phyloP scores from a whole-genome alignment of 2,888 invertebrate genomes.

The Tolmerus cingulatus region DNA sequence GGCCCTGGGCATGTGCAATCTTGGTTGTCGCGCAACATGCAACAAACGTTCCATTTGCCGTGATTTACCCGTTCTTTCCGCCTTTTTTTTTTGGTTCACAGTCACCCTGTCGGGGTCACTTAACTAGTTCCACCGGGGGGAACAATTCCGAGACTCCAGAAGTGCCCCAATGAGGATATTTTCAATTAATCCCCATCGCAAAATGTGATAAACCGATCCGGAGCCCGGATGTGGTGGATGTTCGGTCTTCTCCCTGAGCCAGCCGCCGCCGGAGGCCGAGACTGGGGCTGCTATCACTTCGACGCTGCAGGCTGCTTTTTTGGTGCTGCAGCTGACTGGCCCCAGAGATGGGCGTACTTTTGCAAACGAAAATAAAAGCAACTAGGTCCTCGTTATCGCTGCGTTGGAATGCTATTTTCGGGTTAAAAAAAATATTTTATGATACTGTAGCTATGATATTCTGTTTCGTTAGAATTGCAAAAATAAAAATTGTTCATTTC shows the following conservation, averaged over 20 bases:
- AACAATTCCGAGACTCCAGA: neutral
- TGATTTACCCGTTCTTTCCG: neutral
- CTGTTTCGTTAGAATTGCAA: neutral
- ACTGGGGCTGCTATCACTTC: neutral
- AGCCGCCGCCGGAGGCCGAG: neutral
- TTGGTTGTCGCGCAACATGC: neutral
- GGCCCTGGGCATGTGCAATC: neutral
- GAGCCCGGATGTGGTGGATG: neutral
- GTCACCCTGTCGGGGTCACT: constrained; percentile 1
- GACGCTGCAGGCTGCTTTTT: neutral
- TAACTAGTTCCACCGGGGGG: constrained; percentile 3
- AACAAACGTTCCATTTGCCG: neutral
- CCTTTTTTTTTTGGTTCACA: neutral
- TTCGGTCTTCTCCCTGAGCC: neutral
- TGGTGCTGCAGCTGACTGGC: neutral
- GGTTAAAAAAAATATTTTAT: neutral
- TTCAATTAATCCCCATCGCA: constrained; percentile 16
- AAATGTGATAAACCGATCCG: neutral
- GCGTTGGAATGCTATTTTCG: neutral
- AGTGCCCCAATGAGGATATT: constrained; percentile 35
- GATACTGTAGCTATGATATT: neutral
- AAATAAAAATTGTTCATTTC: too few species aligned
- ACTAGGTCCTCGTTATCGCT: neutral
- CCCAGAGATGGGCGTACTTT: neutral
- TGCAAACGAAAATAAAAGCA: neutral